Evolutionary conservation across 2,113 vertebrate species (phyloP), one percentile per base, ranked within the genome.

Genomic region (Phylloscopus whistleri): DNA sequence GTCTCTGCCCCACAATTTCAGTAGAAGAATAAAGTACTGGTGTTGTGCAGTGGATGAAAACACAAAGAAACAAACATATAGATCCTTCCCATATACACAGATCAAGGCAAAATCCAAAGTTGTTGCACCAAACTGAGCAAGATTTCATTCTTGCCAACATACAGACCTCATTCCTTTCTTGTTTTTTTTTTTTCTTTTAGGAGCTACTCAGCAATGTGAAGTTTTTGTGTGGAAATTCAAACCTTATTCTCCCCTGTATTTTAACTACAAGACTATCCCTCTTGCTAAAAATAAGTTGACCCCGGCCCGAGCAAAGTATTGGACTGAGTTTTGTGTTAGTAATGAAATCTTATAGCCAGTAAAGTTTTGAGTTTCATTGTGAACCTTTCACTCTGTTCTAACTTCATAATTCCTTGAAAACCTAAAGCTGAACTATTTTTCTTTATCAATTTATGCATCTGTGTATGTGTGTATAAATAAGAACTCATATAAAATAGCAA

Each of bases 371-470:
- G 70, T 96, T 97, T 93, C 94, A 80, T 12, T 83, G 55, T 66
- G 74, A 95, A 85, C 49, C 20, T 91, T 90, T 90, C 87, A 90
- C 41, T 95, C 60, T 46, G 14, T 82, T 95, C 78, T 94, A 91
- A 93, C 82, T 94, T 93, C 78, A 91, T 91, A 95, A 94, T 83
- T 97, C 89, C 89, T 95, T 95, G 81, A 85, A 85, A 94, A 33
- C 13, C 48, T 39, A 66, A 91, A 23, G 46, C 26, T 94, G 79
- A 89, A 85, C 69, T 85, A 90, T 51, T 76, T 92, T 89, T 69
- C 74, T 43, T 90, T 93, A 95, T 95, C 96, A 94, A 59, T 85
- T 89, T 62, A 76, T 85, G 41, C 88, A 46, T 53, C 79, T 68
- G 26, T 53, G 46, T 83, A 69, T 73, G 5, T 52, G 84, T 41